Percentiles rank a stretch among this genome's conserved stretches.
These are phyloP conservation scores for Rhinolophus ferrumequinum DNA, from an alignment of 2,113 vertebrate genomes.

Conservation along the genomic window DNA sequence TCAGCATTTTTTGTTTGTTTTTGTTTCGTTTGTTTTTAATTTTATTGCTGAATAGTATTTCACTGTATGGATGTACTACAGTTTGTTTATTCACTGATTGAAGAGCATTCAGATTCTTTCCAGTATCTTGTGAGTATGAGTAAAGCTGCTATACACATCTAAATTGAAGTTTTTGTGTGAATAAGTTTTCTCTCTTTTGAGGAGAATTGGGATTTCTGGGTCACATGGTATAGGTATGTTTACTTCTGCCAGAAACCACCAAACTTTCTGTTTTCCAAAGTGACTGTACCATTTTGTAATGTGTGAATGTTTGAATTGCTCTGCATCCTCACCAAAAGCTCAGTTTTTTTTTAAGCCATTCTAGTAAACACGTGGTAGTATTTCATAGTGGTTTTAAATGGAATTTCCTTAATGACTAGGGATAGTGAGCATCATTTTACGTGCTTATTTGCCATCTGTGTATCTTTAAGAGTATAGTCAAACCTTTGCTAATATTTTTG, in stretches of 20 bases:
- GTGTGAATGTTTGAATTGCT: not conserved
- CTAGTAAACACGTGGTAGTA: not conserved
- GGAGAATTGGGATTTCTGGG: not conserved
- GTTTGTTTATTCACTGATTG: not conserved
- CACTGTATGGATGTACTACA: not conserved
- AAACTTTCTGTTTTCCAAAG: not conserved
- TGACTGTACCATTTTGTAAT: not conserved
- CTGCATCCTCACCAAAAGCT: not conserved
- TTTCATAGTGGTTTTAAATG: not conserved
- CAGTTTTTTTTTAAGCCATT: not conserved
- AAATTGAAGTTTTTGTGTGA: not conserved
- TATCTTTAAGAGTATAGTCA: not conserved
- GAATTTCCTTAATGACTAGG: not conserved
- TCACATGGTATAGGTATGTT: not conserved
- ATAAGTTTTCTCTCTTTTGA: not conserved
- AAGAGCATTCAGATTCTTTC: conserved; percentile 6
- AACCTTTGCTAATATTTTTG: not conserved
- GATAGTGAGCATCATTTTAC: not conserved
- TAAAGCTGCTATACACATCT: not conserved
- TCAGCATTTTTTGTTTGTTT: not conserved
- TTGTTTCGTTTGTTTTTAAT: not conserved
- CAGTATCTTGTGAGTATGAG: not conserved
- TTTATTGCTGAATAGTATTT: not conserved
- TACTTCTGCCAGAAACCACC: not conserved
- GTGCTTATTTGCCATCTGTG: not conserved